Evolutionary conservation across 1,140 invertebrate genomes (phyloP).

Genomic region (Brachionus asplanchnoidis): DNA sequence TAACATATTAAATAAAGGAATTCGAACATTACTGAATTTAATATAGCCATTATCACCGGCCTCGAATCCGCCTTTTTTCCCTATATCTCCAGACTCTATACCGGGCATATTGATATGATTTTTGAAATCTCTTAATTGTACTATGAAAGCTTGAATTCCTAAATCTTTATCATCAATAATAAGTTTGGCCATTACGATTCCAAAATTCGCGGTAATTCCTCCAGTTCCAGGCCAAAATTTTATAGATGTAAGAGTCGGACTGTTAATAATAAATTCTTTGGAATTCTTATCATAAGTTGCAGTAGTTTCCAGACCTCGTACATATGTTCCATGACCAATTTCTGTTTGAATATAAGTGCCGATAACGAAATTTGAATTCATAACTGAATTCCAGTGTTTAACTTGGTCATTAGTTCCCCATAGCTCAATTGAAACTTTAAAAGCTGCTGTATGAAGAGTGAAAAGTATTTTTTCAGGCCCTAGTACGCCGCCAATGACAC

Average conservation of each 20-base stretch:
- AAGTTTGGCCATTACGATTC: constrained; percentile 76
- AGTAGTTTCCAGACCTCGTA: constrained; percentile 82
- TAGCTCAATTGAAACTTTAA: constrained; percentile 78
- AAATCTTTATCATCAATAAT: constrained; percentile 74
- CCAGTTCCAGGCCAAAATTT: constrained; percentile 92
- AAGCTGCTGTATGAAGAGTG: constrained; percentile 76
- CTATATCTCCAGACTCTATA: constrained; percentile 77
- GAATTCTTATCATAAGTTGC: constrained; percentile 78
- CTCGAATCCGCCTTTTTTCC: constrained; percentile 80
- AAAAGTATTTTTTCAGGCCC: constrained; percentile 43
- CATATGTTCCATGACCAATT: constrained; percentile 84
- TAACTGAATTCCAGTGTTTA: constrained; percentile 73
- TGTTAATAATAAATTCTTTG: constrained; percentile 79
- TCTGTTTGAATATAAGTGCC: constrained; percentile 93
- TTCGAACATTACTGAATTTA: constrained; percentile 73
- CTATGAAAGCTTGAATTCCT: constrained; percentile 90
- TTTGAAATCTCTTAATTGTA: constrained; percentile 78
- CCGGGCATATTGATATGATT: constrained; percentile 77
- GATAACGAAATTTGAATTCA: constrained; percentile 75
- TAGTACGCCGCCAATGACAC: constrained; percentile 11
- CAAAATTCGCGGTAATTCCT: constrained; percentile 85
- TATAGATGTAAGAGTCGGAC: constrained; percentile 77
- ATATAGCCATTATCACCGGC: constrained; percentile 79
- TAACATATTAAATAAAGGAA: constrained; percentile 76
- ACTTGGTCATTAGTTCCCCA: constrained; percentile 80